A percentile compares a stretch with the other conserved stretches of the same genome.
phyloP scores from a whole-genome alignment of 1,140 invertebrate genomes.

The Venturia canescens region DNA sequence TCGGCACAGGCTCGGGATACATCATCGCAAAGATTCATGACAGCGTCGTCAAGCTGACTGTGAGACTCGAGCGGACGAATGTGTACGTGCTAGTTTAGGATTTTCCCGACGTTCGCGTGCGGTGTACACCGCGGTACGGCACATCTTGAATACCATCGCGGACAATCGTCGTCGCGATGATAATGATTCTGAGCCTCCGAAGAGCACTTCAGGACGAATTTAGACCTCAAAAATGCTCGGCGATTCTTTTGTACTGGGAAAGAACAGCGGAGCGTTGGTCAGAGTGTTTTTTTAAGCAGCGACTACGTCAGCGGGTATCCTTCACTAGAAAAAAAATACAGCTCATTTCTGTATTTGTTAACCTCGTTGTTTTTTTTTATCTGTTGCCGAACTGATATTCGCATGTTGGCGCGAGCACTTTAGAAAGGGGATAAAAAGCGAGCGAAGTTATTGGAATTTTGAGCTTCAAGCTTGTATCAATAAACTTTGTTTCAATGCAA shows the following conservation, averaged over 20 bases:
- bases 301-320: too few relatives aligned
- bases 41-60: slow-evolving; percentile 24
- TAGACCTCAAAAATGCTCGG: background rate
- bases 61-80: background rate
- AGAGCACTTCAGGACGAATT: background rate
- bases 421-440: too few relatives aligned
- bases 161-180: background rate
- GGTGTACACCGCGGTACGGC: background rate
- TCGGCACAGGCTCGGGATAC: background rate
- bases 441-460: too few relatives aligned
- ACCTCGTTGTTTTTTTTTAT: too few relatives aligned
- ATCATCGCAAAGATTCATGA: background rate
- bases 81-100: background rate
- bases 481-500: too few relatives aligned
- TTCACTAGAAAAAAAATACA: too few relatives aligned
- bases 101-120: background rate
- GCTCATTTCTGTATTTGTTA: too few relatives aligned
- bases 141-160: background rate
- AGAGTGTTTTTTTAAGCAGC: background rate
- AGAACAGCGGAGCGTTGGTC: background rate
- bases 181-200: background rate
- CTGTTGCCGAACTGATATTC: too few relatives aligned
- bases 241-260: background rate
- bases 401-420: too few relatives aligned
- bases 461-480: too few relatives aligned